Conservation (phyloP, 30 jellyfish, hydroid and myxozoan genomes). For the Hydra vulgaris region DNA sequence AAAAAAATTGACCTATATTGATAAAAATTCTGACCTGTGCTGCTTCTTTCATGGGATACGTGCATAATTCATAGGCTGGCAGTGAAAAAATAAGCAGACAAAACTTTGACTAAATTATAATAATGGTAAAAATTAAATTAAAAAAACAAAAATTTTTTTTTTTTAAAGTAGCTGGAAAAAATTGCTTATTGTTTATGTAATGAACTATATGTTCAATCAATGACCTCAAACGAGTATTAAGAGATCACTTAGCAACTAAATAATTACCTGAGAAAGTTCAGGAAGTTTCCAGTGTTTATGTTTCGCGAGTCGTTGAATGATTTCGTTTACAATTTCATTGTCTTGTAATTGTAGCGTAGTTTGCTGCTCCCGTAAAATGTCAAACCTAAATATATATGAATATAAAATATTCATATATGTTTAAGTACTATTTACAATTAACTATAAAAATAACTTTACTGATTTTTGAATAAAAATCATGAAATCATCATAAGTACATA, state of each 20-base stretch:
- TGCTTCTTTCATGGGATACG: slow-evolving; percentile 43
- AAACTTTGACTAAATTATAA: slow-evolving; percentile 54
- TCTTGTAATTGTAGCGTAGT: slow-evolving; percentile 7
- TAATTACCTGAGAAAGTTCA: neutral
- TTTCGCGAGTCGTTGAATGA: neutral
- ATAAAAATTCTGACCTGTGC: slow-evolving; percentile 30
- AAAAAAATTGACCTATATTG: neutral
- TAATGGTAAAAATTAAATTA: neutral
- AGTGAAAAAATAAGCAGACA: slow-evolving; percentile 68
- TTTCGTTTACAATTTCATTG: neutral
- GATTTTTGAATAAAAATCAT: too few species aligned
- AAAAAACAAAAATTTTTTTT: too few species aligned
- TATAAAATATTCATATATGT: too few species aligned
- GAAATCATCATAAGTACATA: too few species aligned
- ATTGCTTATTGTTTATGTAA: too few species aligned
- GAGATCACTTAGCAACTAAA: neutral
- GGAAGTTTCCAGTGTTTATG: neutral
- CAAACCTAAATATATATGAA: slow-evolving; percentile 8
- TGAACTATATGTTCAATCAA: too few species aligned
- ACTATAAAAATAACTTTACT: too few species aligned
- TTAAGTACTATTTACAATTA: too few species aligned
- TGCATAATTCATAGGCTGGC: slow-evolving; percentile 80
- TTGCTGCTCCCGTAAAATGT: neutral
- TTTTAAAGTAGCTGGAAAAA: too few species aligned
- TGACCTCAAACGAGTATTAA: too few species aligned